Evolutionary conservation across 2,888 invertebrate genomes (phyloP).

Genomic region (Plutella xylostella): DNA sequence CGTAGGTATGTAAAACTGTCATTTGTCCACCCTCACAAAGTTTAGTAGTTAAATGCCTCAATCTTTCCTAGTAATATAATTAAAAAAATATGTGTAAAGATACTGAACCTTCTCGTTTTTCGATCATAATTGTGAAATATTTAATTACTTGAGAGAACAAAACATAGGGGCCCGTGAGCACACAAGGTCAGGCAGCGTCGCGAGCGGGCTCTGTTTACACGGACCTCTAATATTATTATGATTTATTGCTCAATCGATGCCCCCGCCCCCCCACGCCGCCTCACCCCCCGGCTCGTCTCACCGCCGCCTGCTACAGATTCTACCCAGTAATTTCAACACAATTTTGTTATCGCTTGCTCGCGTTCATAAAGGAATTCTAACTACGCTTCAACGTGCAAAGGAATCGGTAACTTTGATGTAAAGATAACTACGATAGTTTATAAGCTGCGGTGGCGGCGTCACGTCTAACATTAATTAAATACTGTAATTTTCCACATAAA

Average conservation of each 20-base stretch:
- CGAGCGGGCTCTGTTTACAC: conserved; percentile 49
- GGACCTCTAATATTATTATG: conserved; percentile 60
- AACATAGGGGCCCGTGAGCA: too few relatives aligned
- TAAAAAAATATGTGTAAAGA: too few relatives aligned
- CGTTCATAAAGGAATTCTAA: conserved; percentile 49
- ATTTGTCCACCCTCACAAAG: too few relatives aligned
- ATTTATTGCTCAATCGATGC: conserved; percentile 64
- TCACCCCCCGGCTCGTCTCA: background rate
- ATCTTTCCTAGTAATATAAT: too few relatives aligned
- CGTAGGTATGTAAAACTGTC: too few relatives aligned
- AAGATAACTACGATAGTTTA: conserved; percentile 3
- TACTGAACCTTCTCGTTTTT: too few relatives aligned
- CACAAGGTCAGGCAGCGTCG: conserved; percentile 24
- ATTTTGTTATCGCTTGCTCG: conserved; percentile 41
- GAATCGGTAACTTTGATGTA: conserved; percentile 50
- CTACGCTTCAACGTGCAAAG: conserved; percentile 46
- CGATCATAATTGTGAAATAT: too few relatives aligned
- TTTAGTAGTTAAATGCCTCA: too few relatives aligned
- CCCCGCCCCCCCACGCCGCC: conserved; percentile 13
- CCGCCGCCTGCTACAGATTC: background rate
- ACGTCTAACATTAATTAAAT: background rate
- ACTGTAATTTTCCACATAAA: background rate
- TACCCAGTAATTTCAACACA: conserved; percentile 40
- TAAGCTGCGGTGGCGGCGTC: background rate
- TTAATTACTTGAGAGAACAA: too few relatives aligned